Percentiles rank a stretch among this genome's conserved stretches.
Evolutionary conservation across 2,113 vertebrate species (phyloP).

Genomic region (Oreocharis arfaki): DNA sequence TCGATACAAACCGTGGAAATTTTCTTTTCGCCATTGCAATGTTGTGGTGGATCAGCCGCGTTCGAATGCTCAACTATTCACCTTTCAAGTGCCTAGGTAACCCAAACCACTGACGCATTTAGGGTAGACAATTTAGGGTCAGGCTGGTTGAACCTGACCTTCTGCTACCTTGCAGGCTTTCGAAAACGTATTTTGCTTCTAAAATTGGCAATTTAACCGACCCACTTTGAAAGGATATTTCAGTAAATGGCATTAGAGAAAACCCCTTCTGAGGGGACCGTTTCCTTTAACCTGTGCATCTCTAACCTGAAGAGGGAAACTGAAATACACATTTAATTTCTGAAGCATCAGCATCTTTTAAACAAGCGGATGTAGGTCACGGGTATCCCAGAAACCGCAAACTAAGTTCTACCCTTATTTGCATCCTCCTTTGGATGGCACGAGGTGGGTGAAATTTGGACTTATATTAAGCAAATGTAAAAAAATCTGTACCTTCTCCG

Average conservation of each 20-base stretch:
- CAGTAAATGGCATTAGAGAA: slow-evolving; percentile 64
- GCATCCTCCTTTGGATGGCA: background rate
- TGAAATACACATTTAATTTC: background rate
- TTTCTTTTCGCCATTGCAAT: background rate
- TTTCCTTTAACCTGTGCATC: slow-evolving; percentile 64
- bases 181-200: background rate
- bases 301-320: slow-evolving; percentile 52
- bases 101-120: slow-evolving; percentile 22
- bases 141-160: background rate
- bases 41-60: fast-evolving
- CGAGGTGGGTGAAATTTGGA: background rate
- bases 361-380: background rate
- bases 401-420: background rate
- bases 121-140: background rate
- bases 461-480: background rate
- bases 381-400: background rate
- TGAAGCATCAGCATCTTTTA: background rate
- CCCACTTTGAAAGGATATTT: slow-evolving; percentile 73
- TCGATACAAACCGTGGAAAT: background rate
- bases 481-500: background rate
- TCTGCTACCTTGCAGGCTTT: background rate
- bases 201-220: slow-evolving; percentile 59
- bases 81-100: background rate
- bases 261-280: slow-evolving; percentile 25
- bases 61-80: background rate